phyloP scores from a whole-genome alignment of 2,888 invertebrate species.

The Chirona hameri region DNA sequence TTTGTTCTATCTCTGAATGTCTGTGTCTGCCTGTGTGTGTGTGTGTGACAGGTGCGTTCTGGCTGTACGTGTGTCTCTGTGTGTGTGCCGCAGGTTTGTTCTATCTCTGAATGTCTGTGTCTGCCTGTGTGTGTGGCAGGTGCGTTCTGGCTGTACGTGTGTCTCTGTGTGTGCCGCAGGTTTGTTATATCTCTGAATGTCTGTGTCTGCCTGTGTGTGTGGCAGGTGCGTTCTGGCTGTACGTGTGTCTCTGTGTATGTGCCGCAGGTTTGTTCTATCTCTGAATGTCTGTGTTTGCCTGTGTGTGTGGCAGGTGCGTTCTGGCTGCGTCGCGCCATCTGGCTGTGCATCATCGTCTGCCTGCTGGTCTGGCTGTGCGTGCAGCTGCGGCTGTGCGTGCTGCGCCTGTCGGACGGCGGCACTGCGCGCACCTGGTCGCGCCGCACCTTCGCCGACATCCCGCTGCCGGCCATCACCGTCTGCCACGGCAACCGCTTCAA shows the following conservation, averaged over 20 bases:
- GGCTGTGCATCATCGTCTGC: slow-evolving; percentile 1
- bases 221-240: too few species aligned
- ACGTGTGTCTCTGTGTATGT: too few species aligned
- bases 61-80: too few species aligned
- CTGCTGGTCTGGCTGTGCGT: slow-evolving; percentile 2
- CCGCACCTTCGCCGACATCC: background rate
- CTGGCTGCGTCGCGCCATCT: background rate
- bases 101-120: background rate
- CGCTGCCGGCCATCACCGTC: slow-evolving; percentile 25
- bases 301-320: background rate
- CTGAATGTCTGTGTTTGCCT: background rate
- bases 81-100: too few species aligned
- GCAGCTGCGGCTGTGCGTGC: background rate
- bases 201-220: too few species aligned
- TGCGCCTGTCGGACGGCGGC: background rate
- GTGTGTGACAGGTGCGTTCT: too few species aligned
- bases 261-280: too few species aligned
- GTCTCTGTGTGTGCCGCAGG: too few species aligned
- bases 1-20: too few species aligned
- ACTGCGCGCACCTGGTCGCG: background rate
- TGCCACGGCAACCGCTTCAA: slow-evolving; percentile 12
- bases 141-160: background rate
- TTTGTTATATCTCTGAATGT: too few species aligned
- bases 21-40: too few species aligned
- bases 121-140: background rate